Base-by-base conservation (phyloP, 2,113 vertebrate genomes). In the Corapipo altera region DNA sequence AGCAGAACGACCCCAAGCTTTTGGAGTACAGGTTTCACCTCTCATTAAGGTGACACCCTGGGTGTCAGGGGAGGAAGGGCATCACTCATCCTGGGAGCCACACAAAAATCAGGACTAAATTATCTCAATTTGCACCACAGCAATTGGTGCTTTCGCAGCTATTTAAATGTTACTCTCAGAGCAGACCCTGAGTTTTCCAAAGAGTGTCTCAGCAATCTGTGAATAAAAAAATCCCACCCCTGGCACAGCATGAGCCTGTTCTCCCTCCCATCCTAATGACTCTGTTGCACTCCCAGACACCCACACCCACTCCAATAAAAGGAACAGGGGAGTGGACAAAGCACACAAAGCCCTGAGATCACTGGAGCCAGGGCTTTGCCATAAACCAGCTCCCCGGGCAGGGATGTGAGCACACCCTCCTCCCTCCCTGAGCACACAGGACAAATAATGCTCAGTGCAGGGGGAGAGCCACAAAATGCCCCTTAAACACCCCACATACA, bases 281-380 rank as follows among this genome's bases (percentile, higher is more conserved):
- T 39, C 33, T 16, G 5, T 11, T 46, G 66, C 44, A 35, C 15
- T 52, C 30, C 37, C 0, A 4, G 62, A 12, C 67, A 67, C 65
- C 17, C 85, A 75, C 86, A 65, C 81, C 87, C 93, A 71, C 57
- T 12, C 35, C 52, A 66, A 32, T 76, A 81, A 92, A 89, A 76
- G 35, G 10, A 30, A 23, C 35, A 39, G 0, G 3, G n/a, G 4
- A 15, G 24, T 13, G 28, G 32, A 46, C 46, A 71, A 37, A 52
- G 78, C 66, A 83, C 2, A 2, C 43, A 43, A 37, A n/a, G 39
- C 59, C 2, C 49, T 12, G 49, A 44, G 58, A 17, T 62, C 33
- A 13, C 27, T 19, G 27, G 61, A 35, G 10, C 19, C 12, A 26
- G 0, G 11, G 14, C 54, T 62, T 5, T 69, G 52, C 55, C 61